These are phyloP conservation scores for Vandiemenella viatica DNA, from an alignment of 2,888 invertebrate genomes.

Conservation along the genomic window DNA sequence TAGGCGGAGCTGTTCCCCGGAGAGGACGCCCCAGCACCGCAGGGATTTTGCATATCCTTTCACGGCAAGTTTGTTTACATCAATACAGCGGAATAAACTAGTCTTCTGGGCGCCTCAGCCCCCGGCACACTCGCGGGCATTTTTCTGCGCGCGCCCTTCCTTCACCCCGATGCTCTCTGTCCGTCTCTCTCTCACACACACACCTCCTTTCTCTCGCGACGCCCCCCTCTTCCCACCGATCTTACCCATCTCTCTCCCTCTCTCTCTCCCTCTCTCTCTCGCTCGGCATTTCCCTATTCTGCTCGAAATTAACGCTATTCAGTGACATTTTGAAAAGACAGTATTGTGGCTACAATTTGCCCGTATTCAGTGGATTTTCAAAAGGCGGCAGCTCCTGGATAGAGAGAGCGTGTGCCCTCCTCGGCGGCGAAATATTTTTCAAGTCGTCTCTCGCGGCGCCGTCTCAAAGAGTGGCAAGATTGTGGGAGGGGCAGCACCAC, in stretches of 20 bases:
- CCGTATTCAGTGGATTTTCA: constrained; percentile 18
- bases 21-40: neutral
- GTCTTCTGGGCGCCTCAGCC: constrained; percentile 6
- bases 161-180: too few species aligned
- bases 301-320: constrained; percentile 20
- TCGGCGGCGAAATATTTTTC: constrained; percentile 9
- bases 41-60: constrained; percentile 17
- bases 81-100: constrained; percentile 16
- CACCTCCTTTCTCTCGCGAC: too few species aligned
- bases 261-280: constrained; percentile 3
- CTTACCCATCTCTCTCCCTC: neutral
- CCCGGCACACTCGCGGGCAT: neutral
- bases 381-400: constrained; percentile 14
- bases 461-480: constrained; percentile 5
- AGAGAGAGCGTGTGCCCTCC: constrained; percentile 3
- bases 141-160: too few species aligned
- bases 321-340: constrained; percentile 19
- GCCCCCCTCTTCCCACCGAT: too few species aligned
- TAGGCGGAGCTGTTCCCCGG: neutral
- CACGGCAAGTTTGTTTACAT: constrained; percentile 17
- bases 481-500: neutral
- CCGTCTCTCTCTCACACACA: too few species aligned
- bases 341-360: constrained; percentile 20
- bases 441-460: too few species aligned
- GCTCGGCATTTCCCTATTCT: constrained; percentile 17